phyloP scores from a whole-genome alignment of 2,113 vertebrate genomes.

The Chauna torquata region DNA sequence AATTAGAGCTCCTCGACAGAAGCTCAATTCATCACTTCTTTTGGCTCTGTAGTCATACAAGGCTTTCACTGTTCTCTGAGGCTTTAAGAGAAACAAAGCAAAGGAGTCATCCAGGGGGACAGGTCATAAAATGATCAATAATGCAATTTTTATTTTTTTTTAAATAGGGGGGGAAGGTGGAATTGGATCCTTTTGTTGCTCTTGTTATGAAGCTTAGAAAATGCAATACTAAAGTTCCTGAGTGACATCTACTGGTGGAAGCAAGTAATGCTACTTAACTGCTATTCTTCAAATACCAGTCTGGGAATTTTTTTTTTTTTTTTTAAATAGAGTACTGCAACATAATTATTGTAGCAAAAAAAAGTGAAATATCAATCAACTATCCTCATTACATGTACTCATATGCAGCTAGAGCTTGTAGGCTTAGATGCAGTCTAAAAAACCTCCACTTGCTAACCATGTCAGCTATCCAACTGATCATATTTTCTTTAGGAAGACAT shows the following conservation, averaged over 20 bases:
- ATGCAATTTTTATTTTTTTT: not conserved
- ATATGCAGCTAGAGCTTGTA: not conserved
- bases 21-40: slow-evolving; percentile 87
- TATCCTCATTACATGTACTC: not conserved
- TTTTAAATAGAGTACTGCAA: not conserved
- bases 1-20: slow-evolving; percentile 89
- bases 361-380: not conserved
- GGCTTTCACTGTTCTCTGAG: slow-evolving; percentile 88
- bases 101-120: slow-evolving; percentile 1
- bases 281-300: not conserved
- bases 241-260: slow-evolving; percentile 61
- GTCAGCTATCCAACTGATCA: not conserved
- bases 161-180: not conserved
- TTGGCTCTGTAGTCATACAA: slow-evolving; percentile 89
- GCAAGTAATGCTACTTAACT: not conserved
- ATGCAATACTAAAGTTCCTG: not conserved
- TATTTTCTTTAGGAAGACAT: not conserved
- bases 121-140: slow-evolving; percentile 44
- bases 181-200: not conserved
- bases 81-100: slow-evolving; percentile 75
- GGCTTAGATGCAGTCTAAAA: not conserved
- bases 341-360: not conserved
- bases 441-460: not conserved
- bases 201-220: not conserved
- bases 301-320: not conserved